Evolutionary conservation across 2,888 invertebrate species (phyloP), one percentile per base, ranked within the genome.

Genomic region (Boloria selene): DNA sequence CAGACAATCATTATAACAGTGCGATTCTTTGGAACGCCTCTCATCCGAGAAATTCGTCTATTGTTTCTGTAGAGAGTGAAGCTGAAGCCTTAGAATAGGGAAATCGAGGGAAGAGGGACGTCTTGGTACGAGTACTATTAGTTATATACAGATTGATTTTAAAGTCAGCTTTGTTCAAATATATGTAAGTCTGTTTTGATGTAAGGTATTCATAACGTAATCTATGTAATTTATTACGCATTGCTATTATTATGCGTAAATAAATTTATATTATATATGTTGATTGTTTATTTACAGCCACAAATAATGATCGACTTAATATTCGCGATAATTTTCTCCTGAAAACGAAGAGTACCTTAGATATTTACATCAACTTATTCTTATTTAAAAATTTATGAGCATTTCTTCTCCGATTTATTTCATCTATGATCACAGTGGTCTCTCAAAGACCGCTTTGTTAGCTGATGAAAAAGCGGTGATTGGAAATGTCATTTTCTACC

Each of bases 401-500:
- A 10, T 38, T 10, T 16, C 56, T 59, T 17, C 59, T 38, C 18
- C 38, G 26, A 50, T 14, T 50, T 18, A 38, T 50, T 17, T 59
- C 18, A 17, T 59, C 59, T 59, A 47, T 17, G 59, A 10, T 26
- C 17, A 10, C 47, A 14, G 50, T 59, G 64, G 55, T 62, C 56
- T 55, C 56, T 65, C 67, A 69, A 69, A 70, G 69, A 69, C 55
- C 47, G 62, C 69, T 71, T 71, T 71, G 69, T 71, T 72, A 58
- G 67, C 54, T 53, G 65, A 72, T 72, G 67, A 72, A 67, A 70
- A 69, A 69, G 71, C 68, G 65, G 52, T 65, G 70, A 71, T 69
- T 69, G 69, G 56, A 68, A 70, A 72, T 64, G 66, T 69, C 72
- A 70, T 70, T 72, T 71, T 68, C 68, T 63, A 65, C 55, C 60